These are phyloP conservation scores for Lordiphosa clarofinis DNA, from an alignment of 1,140 invertebrate genomes.

Conservation along the genomic window DNA sequence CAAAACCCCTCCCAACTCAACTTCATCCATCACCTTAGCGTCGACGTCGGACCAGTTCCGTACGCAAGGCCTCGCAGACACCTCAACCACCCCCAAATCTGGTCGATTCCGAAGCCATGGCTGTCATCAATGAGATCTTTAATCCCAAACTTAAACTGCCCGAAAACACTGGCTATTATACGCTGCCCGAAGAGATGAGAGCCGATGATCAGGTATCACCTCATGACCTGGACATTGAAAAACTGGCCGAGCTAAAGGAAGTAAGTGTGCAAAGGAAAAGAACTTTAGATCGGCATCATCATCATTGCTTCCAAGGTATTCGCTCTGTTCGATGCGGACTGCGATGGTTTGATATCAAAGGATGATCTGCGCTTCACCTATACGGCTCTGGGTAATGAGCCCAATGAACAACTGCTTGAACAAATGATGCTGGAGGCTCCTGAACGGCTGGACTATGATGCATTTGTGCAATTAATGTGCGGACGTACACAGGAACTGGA, in stretches of 20 bases:
- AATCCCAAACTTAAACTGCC: slow-evolving; percentile 78
- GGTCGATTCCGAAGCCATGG: slow-evolving; percentile 70
- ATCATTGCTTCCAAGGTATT: slow-evolving; percentile 80
- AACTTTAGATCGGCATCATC: not conserved
- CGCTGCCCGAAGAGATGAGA: slow-evolving; percentile 81
- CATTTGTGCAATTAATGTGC: slow-evolving; percentile 83
- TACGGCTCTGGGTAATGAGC: slow-evolving; percentile 81
- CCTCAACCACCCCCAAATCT: slow-evolving; percentile 40
- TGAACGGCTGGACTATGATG: slow-evolving; percentile 82
- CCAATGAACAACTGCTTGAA: slow-evolving; percentile 81
- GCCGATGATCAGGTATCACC: slow-evolving; percentile 79
- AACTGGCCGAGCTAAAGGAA: slow-evolving; percentile 82
- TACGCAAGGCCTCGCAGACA: slow-evolving; percentile 53
- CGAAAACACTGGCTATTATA: slow-evolving; percentile 79
- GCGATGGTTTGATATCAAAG: slow-evolving; percentile 83
- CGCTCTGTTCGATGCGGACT: slow-evolving; percentile 82
- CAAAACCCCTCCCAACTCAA: not conserved
- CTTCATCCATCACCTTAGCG: slow-evolving; percentile 34
- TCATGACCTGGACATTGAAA: slow-evolving; percentile 81
- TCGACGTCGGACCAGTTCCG: slow-evolving; percentile 58
- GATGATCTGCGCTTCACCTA: slow-evolving; percentile 82
- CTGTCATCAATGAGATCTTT: slow-evolving; percentile 80
- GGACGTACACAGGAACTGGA: slow-evolving; percentile 82
- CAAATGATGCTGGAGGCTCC: slow-evolving; percentile 83
- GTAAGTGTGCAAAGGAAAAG: slow-evolving; percentile 51